These are phyloP conservation scores for Megastigmus dorsalis DNA, from an alignment of 2,888 invertebrate species.

Conservation along the genomic window DNA sequence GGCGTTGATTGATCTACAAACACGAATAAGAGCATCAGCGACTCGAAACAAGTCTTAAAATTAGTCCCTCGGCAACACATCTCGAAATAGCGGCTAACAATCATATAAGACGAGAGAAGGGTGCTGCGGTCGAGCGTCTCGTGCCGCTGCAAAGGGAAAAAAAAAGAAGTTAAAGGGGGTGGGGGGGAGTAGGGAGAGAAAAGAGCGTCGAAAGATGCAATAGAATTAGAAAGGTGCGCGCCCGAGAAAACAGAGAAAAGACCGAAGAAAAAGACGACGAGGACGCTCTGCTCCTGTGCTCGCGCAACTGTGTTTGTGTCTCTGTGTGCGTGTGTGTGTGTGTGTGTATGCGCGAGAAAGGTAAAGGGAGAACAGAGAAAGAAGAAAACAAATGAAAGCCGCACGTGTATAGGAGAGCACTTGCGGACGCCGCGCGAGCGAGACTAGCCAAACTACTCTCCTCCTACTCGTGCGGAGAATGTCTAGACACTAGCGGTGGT, in stretches of 20 bases:
- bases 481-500: constrained; percentile 29
- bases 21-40: too few species aligned
- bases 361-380: background rate
- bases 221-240: constrained; percentile 36
- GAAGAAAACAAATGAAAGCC: background rate
- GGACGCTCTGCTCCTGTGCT: too few species aligned
- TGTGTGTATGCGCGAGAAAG: background rate
- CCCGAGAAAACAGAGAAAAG: background rate
- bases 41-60: too few species aligned
- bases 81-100: too few species aligned
- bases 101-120: background rate
- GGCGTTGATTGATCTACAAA: too few species aligned
- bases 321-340: background rate
- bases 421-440: constrained; percentile 13
- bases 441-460: constrained; percentile 37
- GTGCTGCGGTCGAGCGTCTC: too few species aligned
- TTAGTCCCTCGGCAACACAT: too few species aligned
- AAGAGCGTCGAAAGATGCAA: constrained; percentile 29
- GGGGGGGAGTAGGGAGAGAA: background rate
- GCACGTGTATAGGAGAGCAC: constrained; percentile 7
- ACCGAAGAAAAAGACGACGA: background rate
- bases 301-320: background rate
- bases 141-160: too few species aligned
- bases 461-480: constrained; percentile 24
- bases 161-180: background rate